These are phyloP conservation scores for Nibea albiflora DNA, from an alignment of 2,113 vertebrate genomes.

Conservation along the genomic window DNA sequence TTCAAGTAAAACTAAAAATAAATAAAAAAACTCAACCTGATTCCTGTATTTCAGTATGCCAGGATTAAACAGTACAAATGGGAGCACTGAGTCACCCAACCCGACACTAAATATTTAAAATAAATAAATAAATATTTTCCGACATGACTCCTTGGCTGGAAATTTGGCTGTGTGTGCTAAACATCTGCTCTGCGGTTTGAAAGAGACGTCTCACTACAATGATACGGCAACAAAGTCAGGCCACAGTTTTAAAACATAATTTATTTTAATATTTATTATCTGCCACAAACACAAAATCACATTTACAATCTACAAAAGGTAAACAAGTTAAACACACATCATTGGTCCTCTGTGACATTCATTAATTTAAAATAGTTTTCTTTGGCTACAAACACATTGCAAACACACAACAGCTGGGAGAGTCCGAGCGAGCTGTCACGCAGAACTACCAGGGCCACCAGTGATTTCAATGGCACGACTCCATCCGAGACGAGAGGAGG, in stretches of 20 bases:
- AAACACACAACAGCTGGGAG: slow-evolving; percentile 24
- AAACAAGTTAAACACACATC: slow-evolving; percentile 44
- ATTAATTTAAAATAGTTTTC: slow-evolving; percentile 36
- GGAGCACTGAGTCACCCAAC: background rate
- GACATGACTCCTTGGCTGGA: background rate
- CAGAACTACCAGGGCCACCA: background rate
- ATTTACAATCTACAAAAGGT: slow-evolving; percentile 48
- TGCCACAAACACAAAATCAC: slow-evolving; percentile 49
- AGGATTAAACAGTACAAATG: background rate
- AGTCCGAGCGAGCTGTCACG: background rate
- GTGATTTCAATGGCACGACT: slow-evolving; percentile 2
- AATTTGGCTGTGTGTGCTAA: background rate
- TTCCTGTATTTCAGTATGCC: no score
- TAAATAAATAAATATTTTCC: background rate
- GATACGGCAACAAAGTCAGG: background rate
- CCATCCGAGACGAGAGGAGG: background rate
- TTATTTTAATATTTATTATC: slow-evolving; percentile 56
- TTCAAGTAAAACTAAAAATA: background rate
- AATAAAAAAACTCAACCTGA: background rate
- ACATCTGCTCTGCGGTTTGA: slow-evolving; percentile 34
- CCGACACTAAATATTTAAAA: background rate
- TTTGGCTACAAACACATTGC: slow-evolving; percentile 65
- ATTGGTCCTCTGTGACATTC: slow-evolving; percentile 25
- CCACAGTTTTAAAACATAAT: slow-evolving; percentile 22
- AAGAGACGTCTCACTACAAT: background rate